Base-by-base conservation (phyloP, 2,888 invertebrate genomes). In the Plemyria rubiginata region DNA sequence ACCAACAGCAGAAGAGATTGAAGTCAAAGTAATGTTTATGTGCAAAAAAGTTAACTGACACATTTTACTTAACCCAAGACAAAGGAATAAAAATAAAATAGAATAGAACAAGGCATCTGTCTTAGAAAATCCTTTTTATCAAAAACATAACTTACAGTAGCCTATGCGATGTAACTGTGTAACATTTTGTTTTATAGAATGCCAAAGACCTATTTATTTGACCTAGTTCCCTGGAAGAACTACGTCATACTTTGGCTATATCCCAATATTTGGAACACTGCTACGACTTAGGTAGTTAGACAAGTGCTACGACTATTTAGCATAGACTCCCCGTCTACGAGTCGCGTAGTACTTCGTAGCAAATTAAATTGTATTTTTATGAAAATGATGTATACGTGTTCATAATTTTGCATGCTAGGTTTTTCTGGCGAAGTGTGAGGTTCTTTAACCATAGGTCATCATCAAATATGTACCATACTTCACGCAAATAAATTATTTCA, bases 191-290 rank as follows among this genome's bases (percentile, higher is more conserved):
- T 66, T 60, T 62, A 62, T 58, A 58, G 54, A 56, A 57, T 49
- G 56, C 65, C 65, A 62, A 59, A 65, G 65, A 63, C 79, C 78
- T 84, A 82, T 82, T 78, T 85, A 81, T 83, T 68, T 86, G 90
- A 88, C 89, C 90, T 86, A 90, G 81, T 86, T 89, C 81, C 71
- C 71, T 76, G 75, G 75, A 82, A 76, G 70, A 72, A 66, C 76
- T 82, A 86, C 85, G 88, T 85, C 85, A 86, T 75, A 70, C 68
- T 81, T 89, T 89, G 89, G 89, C 84, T 70, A 71, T 78, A 80
- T 81, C 80, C 88, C 89, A 90, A 87, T 80, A 85, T 83, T 81
- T 74, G 78, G 75, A 79, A 79, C 74, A 67, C 69, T 74, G 71
- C 74, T 74, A 77, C 71, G 62, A 36, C 64, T 74, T 74, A n/a